A percentile compares a stretch with the other conserved stretches of the same genome.
phyloP scores from a whole-genome alignment of 1,140 invertebrate genomes.

The Eriosoma lanigerum region DNA sequence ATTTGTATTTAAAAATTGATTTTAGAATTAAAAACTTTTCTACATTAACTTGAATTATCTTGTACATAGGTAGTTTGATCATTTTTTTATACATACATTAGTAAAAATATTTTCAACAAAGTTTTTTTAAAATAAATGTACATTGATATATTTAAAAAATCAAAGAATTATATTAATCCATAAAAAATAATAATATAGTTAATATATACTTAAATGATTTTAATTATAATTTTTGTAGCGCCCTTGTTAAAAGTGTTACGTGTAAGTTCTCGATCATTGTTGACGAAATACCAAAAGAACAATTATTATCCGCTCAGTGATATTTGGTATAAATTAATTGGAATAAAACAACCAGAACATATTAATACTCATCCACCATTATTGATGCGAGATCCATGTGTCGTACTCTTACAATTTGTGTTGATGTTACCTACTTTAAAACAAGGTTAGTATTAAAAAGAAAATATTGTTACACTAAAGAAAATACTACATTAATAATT shows the following conservation, averaged over 20 bases:
- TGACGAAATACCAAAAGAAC: not conserved
- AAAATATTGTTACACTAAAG: too few species aligned
- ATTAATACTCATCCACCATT: conserved; percentile 73
- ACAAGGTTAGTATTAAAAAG: conserved; percentile 72
- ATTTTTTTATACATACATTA: too few species aligned
- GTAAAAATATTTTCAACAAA: too few species aligned
- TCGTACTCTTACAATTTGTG: conserved; percentile 83
- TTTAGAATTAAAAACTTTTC: too few species aligned
- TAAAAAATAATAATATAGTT: too few species aligned
- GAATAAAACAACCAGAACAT: conserved; percentile 59
- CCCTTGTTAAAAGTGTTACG: conserved; percentile 24
- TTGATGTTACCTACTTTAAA: conserved; percentile 83
- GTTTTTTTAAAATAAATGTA: too few species aligned
- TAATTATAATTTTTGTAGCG: conserved; percentile 1
- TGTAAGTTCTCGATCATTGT: not conserved
- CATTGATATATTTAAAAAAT: too few species aligned
- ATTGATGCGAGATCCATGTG: conserved; percentile 78
- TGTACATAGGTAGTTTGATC: too few species aligned
- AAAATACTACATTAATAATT: too few species aligned
- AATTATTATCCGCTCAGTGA: conserved; percentile 60
- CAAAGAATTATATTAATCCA: too few species aligned
- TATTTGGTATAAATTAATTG: conserved; percentile 68
- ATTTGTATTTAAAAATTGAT: too few species aligned
- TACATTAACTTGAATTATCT: too few species aligned
- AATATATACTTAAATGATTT: not conserved